phyloP scores from a whole-genome alignment of 2,113 vertebrate genomes.

The Tor tambroides region DNA sequence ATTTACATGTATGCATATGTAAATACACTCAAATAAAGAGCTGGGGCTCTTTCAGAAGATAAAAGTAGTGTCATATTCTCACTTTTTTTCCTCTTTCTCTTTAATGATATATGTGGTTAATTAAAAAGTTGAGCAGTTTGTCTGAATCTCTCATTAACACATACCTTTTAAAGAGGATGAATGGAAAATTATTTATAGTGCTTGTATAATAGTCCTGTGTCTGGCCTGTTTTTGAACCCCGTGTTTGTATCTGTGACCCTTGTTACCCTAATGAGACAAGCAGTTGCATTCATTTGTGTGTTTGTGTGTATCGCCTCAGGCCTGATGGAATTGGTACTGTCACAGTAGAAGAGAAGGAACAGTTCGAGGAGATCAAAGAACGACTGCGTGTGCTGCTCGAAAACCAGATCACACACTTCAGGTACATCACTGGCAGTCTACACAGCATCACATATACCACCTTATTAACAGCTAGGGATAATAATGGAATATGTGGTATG shows the following conservation, averaged over 20 bases:
- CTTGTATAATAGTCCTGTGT: not conserved
- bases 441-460: not conserved
- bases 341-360: constrained; percentile 92
- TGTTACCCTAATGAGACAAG: constrained; percentile 24
- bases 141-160: not conserved
- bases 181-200: not conserved
- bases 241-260: constrained; percentile 29
- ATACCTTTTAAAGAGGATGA: not conserved
- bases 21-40: not conserved
- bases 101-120: not conserved
- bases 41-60: not conserved
- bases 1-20: not conserved
- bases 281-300: constrained; percentile 27
- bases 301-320: constrained; percentile 70
- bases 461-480: not conserved
- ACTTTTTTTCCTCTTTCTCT: not conserved
- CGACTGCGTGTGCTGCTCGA: constrained; percentile 92
- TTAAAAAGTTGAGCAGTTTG: not conserved
- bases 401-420: constrained; percentile 99
- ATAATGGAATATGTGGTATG: not conserved
- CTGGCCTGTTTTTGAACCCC: not conserved
- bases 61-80: not conserved
- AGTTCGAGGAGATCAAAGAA: constrained; percentile 98
- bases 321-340: constrained; percentile 98
- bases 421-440: constrained; percentile 72